Base-by-base conservation (phyloP, 2,888 invertebrate species). In the Parnassius apollo region DNA sequence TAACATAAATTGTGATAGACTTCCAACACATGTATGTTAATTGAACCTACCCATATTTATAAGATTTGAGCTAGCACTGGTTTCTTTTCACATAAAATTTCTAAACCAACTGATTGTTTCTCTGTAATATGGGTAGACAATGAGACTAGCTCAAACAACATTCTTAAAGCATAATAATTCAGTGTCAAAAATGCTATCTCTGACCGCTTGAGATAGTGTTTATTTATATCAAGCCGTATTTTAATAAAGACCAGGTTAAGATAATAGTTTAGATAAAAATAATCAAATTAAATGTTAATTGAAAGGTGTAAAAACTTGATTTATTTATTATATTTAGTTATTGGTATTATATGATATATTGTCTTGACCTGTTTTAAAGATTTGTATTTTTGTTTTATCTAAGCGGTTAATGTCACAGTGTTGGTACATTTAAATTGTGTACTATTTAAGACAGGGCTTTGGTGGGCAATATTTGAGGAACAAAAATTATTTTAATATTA, bases 1-100 rank as follows among this genome's bases (percentile, higher is more conserved):
- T 83, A 74, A 82, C 83, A 90, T 85, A 85, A 91, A 91, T 91
- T 91, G 83, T 90, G 90, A 86, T 91, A 89, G 88, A 89, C 90
- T 90, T 85, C 81, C 75, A 13, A 49, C 49, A 49, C 70, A 79
- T 76, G 78, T 80, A 80, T 79, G 74, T 75, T 75, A 71, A 74
- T 75, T 75, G 74, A 68, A 75, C 80, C 83, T 86, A 76, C 82
- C 82, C 81, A 80, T 81, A 76, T 71, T 66, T 66, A 70, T 67
- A 54, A 65, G 61, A 77, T 80, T 85, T 80, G 90, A 86, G 89
- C 91, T 89, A 90, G 91, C 90, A 70, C 86, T 73, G 66, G 78
- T 77, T 88, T 88, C 61, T 55, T 78, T 88, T 86, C 71, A 68
- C 65, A 67, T 66, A 53, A 61, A 61, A 63, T 55, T 45, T 56